These are phyloP conservation scores for Dreissena polymorpha DNA, from an alignment of 1,140 invertebrate genomes.

Conservation along the genomic window DNA sequence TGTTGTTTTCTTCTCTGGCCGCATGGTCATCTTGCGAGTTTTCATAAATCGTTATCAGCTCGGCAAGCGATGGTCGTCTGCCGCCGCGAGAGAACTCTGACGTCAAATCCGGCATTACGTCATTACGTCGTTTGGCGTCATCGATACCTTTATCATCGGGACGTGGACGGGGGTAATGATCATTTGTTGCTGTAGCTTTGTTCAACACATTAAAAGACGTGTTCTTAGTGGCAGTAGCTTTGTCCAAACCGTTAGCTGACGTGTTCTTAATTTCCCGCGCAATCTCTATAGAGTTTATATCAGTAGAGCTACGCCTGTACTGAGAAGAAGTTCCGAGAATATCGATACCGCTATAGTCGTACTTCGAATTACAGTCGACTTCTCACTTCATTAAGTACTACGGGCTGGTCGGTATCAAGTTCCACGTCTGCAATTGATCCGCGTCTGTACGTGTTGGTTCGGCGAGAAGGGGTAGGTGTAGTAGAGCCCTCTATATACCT, in stretches of 20 bases:
- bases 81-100: constrained; percentile 13
- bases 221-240: no score
- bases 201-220: no score
- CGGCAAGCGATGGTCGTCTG: constrained; percentile 45
- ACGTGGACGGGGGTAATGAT: no score
- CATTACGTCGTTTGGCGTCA: no score
- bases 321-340: constrained; percentile 17
- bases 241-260: no score
- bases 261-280: no score
- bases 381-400: background rate
- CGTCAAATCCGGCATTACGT: background rate
- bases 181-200: no score
- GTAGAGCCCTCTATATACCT: background rate
- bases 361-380: constrained; percentile 17
- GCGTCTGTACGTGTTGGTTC: background rate
- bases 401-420: constrained; percentile 18
- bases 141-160: no score
- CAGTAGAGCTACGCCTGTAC: constrained; percentile 5
- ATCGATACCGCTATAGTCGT: constrained; percentile 32
- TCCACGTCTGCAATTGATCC: constrained; percentile 45
- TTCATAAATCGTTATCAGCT: constrained; percentile 51
- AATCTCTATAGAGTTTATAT: background rate
- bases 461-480: background rate
- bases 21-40: constrained; percentile 11
- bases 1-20: background rate